Evolutionary conservation across 2,888 invertebrate genomes (phyloP), one percentile per base, ranked within the genome.

Genomic region (Ischnura elegans): DNA sequence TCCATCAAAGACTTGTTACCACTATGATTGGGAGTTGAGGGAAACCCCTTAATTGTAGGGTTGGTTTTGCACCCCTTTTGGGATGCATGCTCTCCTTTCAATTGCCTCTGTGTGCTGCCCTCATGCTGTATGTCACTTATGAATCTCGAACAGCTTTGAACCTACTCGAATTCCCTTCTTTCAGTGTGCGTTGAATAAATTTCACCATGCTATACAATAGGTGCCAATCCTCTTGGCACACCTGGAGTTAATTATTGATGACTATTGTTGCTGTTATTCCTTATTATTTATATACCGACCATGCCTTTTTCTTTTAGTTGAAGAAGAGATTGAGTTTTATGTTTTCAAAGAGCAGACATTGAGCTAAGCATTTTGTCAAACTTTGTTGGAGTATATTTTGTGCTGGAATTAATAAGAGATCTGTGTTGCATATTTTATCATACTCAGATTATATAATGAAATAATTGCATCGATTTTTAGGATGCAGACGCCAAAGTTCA

Each of bases 391-490:
- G 55, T n/a, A 36, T 45, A 4, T 43, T 86, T 21, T 25, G n/a
- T 86, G 25, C 86, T 36, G 45, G 86, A 86, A 36, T 29, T 6
- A 46, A 45, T n/a, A 61, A 43, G 55, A 66, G 43, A 61, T 90
- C 47, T 90, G 13, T 61, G 21, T 55, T 90, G 42, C 43, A 90
- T 42, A 90, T 25, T 25, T 43, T 55, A 42, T 51, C 29, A 21
- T 16, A 42, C 43, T 61, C 55, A 25, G 61, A 66, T 90, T 66
- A 55, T 90, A 61, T 61, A 43, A 55, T 87, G 87, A 43, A 25
- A 25, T 43, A 42, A 51, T 42, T 51, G 51, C 61, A 90, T 43
- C 43, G n/a, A 61, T 51, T 86, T 90, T 90, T 90, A 90, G 61
- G 47, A 90, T 61, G 5, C 43, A 45, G 66, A 66, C 5, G 8